Conservation (phyloP, 2,888 invertebrate genomes). For the Leptopilina drosophilae region DNA sequence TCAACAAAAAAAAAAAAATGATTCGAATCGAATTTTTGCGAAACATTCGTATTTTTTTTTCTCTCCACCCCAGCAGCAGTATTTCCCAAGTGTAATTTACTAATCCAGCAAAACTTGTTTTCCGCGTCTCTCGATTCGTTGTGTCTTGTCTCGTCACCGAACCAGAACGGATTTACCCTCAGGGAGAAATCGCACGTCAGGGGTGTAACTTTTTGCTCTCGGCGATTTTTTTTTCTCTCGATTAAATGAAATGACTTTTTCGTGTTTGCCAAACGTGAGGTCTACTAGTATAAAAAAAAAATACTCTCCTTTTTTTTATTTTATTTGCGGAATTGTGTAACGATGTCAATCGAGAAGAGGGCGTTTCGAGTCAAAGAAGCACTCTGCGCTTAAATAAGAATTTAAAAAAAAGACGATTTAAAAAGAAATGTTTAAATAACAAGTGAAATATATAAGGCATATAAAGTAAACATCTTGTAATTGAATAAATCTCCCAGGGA, state of each 20-base stretch:
- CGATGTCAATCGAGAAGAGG: too few species aligned
- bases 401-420: too few species aligned
- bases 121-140: neutral
- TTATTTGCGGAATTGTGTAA: neutral
- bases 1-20: conserved; percentile 19
- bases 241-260: conserved; percentile 67
- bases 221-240: conserved; percentile 52
- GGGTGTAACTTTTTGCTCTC: conserved; percentile 53
- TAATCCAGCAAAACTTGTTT: conserved; percentile 29
- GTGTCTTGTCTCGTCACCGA: conserved; percentile 48
- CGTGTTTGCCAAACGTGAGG: conserved; percentile 44
- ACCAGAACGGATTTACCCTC: conserved; percentile 53
- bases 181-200: conserved; percentile 51
- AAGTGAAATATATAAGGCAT: too few species aligned
- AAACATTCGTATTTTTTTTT: conserved; percentile 24
- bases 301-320: too few species aligned
- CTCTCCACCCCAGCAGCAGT: neutral
- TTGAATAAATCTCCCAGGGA: conserved; percentile 7
- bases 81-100: conserved; percentile 38
- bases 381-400: too few species aligned
- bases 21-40: conserved; percentile 21
- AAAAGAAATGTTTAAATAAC: too few species aligned
- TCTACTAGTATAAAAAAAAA: too few species aligned
- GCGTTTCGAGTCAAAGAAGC: too few species aligned
- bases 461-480: neutral